Conservation (phyloP, 2,113 vertebrate species). For the Onychostruthus taczanowskii region DNA sequence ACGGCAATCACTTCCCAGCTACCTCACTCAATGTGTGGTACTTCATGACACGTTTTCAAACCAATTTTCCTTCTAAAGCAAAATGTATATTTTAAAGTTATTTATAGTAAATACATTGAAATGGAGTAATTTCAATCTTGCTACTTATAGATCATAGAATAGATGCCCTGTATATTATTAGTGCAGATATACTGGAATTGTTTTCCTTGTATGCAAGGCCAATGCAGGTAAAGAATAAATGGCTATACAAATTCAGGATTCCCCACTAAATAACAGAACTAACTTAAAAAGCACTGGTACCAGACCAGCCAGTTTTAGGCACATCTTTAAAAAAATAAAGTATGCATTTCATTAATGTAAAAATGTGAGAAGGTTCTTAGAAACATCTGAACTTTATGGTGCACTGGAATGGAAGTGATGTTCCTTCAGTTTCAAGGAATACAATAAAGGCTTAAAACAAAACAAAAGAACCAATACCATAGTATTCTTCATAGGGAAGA, state of each 20-base stretch:
- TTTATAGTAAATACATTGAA: not conserved
- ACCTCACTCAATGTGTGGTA: not conserved
- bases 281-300: constrained; percentile 63
- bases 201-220: constrained; percentile 13
- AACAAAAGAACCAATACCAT: not conserved
- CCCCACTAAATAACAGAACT: not conserved
- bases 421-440: constrained; percentile 49
- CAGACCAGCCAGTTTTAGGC: constrained; percentile 66
- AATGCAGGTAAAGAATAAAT: constrained; percentile 52
- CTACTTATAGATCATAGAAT: not conserved
- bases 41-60: not conserved
- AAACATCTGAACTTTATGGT: not conserved
- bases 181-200: not conserved
- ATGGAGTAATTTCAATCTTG: not conserved
- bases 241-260: constrained; percentile 42
- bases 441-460: not conserved
- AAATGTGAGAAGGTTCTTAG: not conserved
- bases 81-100: not conserved
- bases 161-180: constrained; percentile 3
- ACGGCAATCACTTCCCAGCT: not conserved
- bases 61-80: not conserved
- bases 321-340: constrained; percentile 58
- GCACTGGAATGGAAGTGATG: constrained; percentile 45
- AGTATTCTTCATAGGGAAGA: constrained; percentile 43
- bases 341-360: constrained; percentile 3